phyloP scores from a whole-genome alignment of 2,888 invertebrate species.

The Polietes domitor region DNA sequence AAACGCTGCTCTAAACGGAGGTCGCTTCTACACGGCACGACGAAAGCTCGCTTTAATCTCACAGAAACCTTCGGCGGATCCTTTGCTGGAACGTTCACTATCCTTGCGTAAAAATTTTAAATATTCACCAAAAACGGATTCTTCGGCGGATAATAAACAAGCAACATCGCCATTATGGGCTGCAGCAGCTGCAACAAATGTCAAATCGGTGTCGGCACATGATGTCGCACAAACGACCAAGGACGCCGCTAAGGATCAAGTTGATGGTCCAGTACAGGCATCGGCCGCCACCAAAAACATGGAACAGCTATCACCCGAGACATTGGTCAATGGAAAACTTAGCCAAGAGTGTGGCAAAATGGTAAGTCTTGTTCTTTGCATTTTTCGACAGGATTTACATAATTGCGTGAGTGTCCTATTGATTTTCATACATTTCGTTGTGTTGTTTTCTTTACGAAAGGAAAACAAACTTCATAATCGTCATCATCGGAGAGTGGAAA shows the following conservation, averaged over 20 bases:
- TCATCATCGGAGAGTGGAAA: not conserved
- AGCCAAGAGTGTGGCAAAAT: slow-evolving; percentile 51
- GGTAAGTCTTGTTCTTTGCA: slow-evolving; percentile 51
- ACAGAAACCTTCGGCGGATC: slow-evolving; percentile 58
- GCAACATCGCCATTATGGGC: slow-evolving; percentile 51
- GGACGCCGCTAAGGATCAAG: slow-evolving; percentile 29
- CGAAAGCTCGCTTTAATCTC: slow-evolving; percentile 68
- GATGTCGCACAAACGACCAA: slow-evolving; percentile 47
- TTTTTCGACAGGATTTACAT: not conserved
- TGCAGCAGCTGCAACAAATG: slow-evolving; percentile 53
- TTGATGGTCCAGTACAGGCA: slow-evolving; percentile 30
- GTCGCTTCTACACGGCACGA: slow-evolving; percentile 63
- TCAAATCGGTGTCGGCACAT: slow-evolving; percentile 39
- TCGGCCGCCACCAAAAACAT: slow-evolving; percentile 21
- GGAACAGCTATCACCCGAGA: slow-evolving; percentile 11
- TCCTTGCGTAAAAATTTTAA: slow-evolving; percentile 72
- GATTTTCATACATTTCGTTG: not conserved
- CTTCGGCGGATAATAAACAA: slow-evolving; percentile 25
- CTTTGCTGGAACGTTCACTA: slow-evolving; percentile 70
- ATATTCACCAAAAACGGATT: slow-evolving; percentile 69
- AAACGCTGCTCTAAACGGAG: slow-evolving; percentile 32
- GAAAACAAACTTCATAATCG: not conserved
- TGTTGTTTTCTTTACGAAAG: not conserved
- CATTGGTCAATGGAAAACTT: slow-evolving; percentile 36
- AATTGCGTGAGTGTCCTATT: not conserved